Conservation (phyloP, 1,140 invertebrate species). For the Asobara japonica region DNA sequence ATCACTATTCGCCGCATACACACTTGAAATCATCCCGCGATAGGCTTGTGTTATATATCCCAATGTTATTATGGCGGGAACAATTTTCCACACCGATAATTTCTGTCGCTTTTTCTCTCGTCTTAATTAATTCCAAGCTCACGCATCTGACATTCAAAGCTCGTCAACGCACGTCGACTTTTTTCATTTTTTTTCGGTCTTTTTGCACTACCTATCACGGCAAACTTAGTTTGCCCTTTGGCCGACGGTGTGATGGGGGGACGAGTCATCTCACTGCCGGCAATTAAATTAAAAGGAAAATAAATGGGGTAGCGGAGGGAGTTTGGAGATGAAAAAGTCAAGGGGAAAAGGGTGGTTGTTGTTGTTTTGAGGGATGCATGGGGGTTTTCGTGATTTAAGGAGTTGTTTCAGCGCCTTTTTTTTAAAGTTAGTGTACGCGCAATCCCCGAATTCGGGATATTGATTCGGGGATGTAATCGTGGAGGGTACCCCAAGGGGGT, state of each 20-base stretch:
- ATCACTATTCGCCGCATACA: constrained; percentile 34
- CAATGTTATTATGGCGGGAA: background rate
- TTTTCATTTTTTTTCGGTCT: background rate
- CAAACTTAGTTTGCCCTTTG: background rate
- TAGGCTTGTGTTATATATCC: background rate
- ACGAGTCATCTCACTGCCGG: constrained; percentile 4
- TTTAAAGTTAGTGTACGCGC: too few species aligned
- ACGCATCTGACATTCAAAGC: constrained; percentile 3
- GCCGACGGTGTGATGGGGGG: background rate
- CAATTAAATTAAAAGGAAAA: constrained; percentile 9
- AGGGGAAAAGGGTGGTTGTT: too few species aligned
- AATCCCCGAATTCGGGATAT: too few species aligned
- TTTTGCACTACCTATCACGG: background rate
- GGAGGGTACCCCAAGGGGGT: too few species aligned
- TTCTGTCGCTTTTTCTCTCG: constrained; percentile 3
- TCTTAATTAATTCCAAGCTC: constrained; percentile 9
- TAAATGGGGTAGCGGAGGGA: background rate
- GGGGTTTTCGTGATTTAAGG: too few species aligned
- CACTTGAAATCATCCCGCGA: background rate
- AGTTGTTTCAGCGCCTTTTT: too few species aligned
- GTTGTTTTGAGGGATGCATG: too few species aligned
- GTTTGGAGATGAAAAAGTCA: background rate
- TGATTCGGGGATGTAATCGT: too few species aligned
- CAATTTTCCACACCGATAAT: background rate
- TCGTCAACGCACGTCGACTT: background rate